Conservation (phyloP, 1,140 invertebrate species). For the Holotrichia oblita region DNA sequence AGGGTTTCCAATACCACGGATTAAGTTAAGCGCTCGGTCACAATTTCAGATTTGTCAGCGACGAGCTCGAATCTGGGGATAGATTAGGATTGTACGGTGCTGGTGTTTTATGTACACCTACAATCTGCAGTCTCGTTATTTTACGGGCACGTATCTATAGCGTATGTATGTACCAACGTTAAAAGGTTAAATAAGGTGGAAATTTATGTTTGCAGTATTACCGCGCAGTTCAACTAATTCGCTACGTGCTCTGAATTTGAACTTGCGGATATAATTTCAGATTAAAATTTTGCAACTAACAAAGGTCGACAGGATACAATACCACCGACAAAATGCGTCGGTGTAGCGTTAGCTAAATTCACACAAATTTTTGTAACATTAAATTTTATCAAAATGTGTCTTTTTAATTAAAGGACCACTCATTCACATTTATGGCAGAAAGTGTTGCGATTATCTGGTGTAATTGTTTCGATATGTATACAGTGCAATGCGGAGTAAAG, state of each 20-base stretch:
- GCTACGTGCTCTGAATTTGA: not conserved
- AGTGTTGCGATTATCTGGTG: too few species aligned
- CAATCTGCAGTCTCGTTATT: not conserved
- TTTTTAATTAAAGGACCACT: too few species aligned
- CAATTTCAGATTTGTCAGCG: not conserved
- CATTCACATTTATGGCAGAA: too few species aligned
- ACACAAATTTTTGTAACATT: too few species aligned
- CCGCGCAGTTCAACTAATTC: not conserved
- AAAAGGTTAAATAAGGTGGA: slow-evolving; percentile 20
- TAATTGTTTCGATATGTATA: too few species aligned
- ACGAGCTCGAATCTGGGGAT: not conserved
- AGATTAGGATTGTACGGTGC: not conserved
- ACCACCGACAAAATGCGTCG: too few species aligned
- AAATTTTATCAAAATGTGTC: too few species aligned
- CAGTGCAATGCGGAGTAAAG: too few species aligned
- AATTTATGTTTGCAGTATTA: not conserved
- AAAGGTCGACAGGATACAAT: too few species aligned
- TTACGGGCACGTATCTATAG: not conserved
- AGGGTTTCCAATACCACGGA: not conserved
- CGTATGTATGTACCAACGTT: not conserved
- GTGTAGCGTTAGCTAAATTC: too few species aligned
- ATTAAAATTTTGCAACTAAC: not conserved
- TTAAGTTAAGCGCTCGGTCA: slow-evolving; percentile 11
- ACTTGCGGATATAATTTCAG: not conserved
- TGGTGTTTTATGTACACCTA: not conserved